phyloP scores from a whole-genome alignment of 2,113 vertebrate genomes.

The Lathamus discolor region DNA sequence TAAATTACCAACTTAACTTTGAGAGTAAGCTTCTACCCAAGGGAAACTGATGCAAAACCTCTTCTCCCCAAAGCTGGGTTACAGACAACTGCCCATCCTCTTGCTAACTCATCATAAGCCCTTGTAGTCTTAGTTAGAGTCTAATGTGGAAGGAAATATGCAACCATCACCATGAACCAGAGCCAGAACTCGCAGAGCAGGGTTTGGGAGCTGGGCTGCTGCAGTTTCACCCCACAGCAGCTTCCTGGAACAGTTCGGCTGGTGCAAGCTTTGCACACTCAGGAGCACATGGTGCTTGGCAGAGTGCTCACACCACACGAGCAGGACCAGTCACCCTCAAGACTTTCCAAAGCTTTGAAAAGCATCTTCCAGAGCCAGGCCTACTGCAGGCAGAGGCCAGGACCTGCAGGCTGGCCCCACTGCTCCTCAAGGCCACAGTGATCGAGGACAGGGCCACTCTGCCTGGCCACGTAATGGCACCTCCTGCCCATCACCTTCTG shows the following conservation, averaged over 20 bases:
- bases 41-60: background rate
- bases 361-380: background rate
- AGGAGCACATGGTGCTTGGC: background rate
- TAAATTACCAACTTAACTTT: background rate
- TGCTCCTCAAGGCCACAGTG: accelerated
- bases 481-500: background rate
- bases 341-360: background rate
- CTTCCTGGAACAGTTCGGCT: background rate
- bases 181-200: background rate
- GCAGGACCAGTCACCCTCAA: background rate
- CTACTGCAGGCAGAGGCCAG: accelerated
- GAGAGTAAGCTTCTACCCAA: background rate
- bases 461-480: background rate
- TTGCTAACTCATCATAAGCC: background rate
- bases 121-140: background rate
- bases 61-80: background rate
- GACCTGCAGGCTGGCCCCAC: background rate
- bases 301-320: background rate
- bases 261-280: background rate
- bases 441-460: accelerated
- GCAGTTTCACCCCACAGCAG: accelerated
- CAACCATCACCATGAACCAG: background rate
- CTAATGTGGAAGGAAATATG: background rate
- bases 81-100: background rate
- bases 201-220: background rate